Percentiles rank a stretch among this genome's conserved stretches.
Evolutionary conservation across 1,140 invertebrate species (phyloP).

Genomic region (Bactericera cockerelli): DNA sequence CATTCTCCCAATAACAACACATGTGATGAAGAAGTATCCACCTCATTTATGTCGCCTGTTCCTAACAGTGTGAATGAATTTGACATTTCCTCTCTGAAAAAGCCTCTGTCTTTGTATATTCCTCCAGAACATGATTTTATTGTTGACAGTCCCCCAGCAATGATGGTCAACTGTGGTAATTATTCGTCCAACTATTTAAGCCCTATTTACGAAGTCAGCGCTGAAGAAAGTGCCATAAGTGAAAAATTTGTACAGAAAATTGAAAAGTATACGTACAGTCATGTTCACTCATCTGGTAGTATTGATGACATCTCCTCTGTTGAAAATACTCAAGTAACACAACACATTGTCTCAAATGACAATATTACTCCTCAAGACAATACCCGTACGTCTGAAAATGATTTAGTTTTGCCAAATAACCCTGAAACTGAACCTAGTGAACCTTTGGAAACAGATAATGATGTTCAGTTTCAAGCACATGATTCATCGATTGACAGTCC

Average conservation of each 20-base stretch:
- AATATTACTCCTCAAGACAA: too few relatives aligned
- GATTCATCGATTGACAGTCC: too few relatives aligned
- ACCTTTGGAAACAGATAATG: too few relatives aligned
- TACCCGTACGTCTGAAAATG: too few relatives aligned
- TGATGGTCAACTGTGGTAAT: too few relatives aligned
- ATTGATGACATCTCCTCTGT: constrained; percentile 4
- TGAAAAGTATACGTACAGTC: background rate
- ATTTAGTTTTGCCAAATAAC: too few relatives aligned
- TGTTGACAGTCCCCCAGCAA: background rate
- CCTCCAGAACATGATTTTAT: background rate
- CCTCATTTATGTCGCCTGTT: background rate
- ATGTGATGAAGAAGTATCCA: background rate
- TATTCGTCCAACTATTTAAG: background rate
- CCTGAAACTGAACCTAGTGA: too few relatives aligned
- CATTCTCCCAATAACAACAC: background rate
- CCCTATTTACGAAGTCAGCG: background rate
- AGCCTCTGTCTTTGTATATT: background rate
- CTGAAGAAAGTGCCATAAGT: background rate
- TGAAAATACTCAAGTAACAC: too few relatives aligned
- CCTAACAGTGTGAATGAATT: background rate
- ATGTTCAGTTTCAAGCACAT: too few relatives aligned
- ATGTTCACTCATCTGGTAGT: background rate
- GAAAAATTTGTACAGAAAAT: background rate
- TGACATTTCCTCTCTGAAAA: background rate
- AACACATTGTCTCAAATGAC: too few relatives aligned